Evolutionary conservation across 2,113 vertebrate genomes (phyloP).

Genomic region (Zapornia atra): DNA sequence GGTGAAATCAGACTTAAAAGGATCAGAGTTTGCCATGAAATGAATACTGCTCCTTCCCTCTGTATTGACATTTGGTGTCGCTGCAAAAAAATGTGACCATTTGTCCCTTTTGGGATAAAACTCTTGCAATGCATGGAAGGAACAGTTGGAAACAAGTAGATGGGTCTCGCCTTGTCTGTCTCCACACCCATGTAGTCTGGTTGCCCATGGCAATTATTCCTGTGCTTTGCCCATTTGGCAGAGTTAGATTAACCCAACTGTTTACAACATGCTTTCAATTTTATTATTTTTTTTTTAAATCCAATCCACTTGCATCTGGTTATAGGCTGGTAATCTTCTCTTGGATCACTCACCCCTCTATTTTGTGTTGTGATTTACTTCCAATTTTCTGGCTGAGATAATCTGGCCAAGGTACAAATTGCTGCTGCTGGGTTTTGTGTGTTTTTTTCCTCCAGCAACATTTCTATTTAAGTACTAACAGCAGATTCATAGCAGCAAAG

Average conservation of each 20-base stretch:
- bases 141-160: not conserved
- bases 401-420: not conserved
- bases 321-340: not conserved
- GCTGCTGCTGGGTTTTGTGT: not conserved
- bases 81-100: not conserved
- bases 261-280: not conserved
- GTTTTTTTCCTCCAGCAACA: not conserved
- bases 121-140: not conserved
- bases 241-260: not conserved
- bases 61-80: not conserved
- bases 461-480: not conserved
- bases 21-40: not conserved
- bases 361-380: constrained; percentile 34
- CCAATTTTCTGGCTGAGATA: not conserved
- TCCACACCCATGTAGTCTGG: not conserved
- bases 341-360: not conserved
- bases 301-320: not conserved
- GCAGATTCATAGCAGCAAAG: not conserved
- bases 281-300: not conserved
- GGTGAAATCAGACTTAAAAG: not conserved
- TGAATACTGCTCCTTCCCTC: not conserved
- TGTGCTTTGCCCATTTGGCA: not conserved
- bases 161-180: not conserved
- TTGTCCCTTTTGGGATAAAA: not conserved
- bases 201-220: not conserved